Base-by-base conservation (phyloP, 2,797 vertebrate genomes). In the Craterocephalus amniculus region DNA sequence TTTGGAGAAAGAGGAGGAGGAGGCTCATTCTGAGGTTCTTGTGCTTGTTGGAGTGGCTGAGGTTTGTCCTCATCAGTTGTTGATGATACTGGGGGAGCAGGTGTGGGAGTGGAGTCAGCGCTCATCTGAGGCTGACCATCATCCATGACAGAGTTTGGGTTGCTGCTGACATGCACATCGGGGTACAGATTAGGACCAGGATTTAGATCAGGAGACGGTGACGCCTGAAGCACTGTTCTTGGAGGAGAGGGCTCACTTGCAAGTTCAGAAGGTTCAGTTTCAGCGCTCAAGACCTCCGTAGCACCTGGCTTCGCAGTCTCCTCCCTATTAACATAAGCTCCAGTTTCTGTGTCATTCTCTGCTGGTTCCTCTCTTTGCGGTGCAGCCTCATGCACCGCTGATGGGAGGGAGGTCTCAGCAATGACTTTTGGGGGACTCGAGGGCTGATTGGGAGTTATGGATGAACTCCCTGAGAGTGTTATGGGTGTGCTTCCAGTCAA, bases 131-230 rank as follows among this genome's bases (percentile, higher is more conserved):
- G n/a, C 11, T 63, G 77, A 66, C 45, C 67, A 22, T 78, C 74
- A 32, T 78, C 82, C 24, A 62, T 5, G 4, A 67, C 34, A 45
- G 86, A 83, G 80, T 83, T 87, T 73, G 89, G 86, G 54, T 83
- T 90, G 67, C 72, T 84, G 70, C 86, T 86, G 56, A 91, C 83
- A 18, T 85, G 87, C 10, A 93, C 84, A 56, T 70, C 91, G 14
- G 92, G 92, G 78, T 90, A 90, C 34, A 94, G 91, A 79, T 89
- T 93, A 52, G 89, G 90, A 59, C 73, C 80, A 24, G 91, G 84
- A 72, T 85, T 89, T 63, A 68, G 35, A 61, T 87, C 87, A 29
- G 90, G 84, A 55, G 87, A 89, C 6, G 77, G 79, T 1, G 83
- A 72, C 1, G 71, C 74, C 59, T 70, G 75, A 31, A 54, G 69